Percentiles rank a stretch among this genome's conserved stretches.
Conservation (phyloP, 2,113 vertebrate species). For the Rhinogobius similis region DNA sequence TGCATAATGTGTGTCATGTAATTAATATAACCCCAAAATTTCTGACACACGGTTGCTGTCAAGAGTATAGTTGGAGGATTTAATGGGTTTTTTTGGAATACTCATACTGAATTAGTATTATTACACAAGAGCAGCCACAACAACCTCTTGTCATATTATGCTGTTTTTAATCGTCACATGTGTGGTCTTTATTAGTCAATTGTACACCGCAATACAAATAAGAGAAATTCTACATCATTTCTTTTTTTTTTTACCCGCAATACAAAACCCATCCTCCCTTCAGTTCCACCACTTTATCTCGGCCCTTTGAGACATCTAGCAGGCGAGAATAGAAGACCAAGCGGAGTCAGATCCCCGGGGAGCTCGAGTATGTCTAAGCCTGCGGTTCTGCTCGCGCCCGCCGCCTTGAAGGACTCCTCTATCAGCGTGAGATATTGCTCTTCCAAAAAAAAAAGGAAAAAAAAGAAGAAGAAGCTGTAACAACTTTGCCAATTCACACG, state of each 20-base stretch:
- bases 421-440: conserved; percentile 41
- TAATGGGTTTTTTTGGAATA: too few relatives aligned
- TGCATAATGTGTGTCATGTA: too few relatives aligned
- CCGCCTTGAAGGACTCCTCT: conserved; percentile 59
- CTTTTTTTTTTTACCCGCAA: neutral
- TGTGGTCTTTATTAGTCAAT: neutral
- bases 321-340: conserved; percentile 38
- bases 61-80: too few relatives aligned
- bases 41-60: too few relatives aligned
- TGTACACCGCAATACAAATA: neutral
- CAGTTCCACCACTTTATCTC: conserved; percentile 32
- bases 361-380: conserved; percentile 36
- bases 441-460: conserved; percentile 29
- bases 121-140: too few relatives aligned
- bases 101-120: too few relatives aligned
- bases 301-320: conserved; percentile 27
- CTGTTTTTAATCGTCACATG: too few relatives aligned
- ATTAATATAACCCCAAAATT: too few relatives aligned
- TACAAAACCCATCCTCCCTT: conserved; percentile 10
- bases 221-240: neutral
- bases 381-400: conserved; percentile 53
- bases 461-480: conserved; percentile 26
- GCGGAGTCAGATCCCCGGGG: conserved; percentile 33
- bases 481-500: conserved; percentile 56
- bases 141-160: too few relatives aligned